Evolutionary conservation across 2,797 vertebrate species (phyloP).

Genomic region (Tapirus indicus): DNA sequence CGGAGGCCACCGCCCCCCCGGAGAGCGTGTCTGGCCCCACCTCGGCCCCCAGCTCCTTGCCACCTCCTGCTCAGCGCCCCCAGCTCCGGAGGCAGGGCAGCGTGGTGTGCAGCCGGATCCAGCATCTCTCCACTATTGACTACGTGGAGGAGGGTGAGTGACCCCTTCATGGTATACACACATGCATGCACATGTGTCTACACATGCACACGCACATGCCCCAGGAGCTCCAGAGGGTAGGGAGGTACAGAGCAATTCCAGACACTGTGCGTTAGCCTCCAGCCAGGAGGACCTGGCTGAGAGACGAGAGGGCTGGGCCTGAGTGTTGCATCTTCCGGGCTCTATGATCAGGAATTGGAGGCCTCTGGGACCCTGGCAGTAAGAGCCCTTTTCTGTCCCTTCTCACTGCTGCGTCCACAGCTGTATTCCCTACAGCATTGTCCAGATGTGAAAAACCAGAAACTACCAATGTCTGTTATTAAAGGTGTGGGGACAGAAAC

Average conservation of each 20-base stretch:
- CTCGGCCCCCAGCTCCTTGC: slow-evolving; percentile 58
- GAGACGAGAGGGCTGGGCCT: not conserved
- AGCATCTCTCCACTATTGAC: slow-evolving; percentile 95
- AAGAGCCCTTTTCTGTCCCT: not conserved
- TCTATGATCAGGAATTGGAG: not conserved
- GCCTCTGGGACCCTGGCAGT: not conserved
- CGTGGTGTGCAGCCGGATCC: slow-evolving; percentile 93
- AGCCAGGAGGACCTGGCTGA: fast-evolving
- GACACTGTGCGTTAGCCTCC: fast-evolving
- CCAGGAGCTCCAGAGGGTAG: fast-evolving
- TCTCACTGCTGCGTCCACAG: not conserved
- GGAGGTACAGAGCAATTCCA: not conserved
- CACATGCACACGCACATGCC: fast-evolving
- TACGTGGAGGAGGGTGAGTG: slow-evolving; percentile 94
- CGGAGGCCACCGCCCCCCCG: slow-evolving; percentile 78
- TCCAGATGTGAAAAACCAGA: not conserved
- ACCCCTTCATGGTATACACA: fast-evolving
- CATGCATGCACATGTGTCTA: fast-evolving
- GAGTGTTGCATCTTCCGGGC: not conserved
- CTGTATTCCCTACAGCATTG: not conserved
- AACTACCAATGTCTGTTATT: not conserved
- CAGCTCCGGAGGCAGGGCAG: slow-evolving; percentile 93
- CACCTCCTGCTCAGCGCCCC: slow-evolving; percentile 76
- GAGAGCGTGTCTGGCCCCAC: slow-evolving; percentile 71
- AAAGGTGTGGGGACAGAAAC: not conserved